Evolutionary conservation across 2,113 vertebrate species (phyloP), one percentile per base, ranked within the genome.

Genomic region (Pitta sordida): DNA sequence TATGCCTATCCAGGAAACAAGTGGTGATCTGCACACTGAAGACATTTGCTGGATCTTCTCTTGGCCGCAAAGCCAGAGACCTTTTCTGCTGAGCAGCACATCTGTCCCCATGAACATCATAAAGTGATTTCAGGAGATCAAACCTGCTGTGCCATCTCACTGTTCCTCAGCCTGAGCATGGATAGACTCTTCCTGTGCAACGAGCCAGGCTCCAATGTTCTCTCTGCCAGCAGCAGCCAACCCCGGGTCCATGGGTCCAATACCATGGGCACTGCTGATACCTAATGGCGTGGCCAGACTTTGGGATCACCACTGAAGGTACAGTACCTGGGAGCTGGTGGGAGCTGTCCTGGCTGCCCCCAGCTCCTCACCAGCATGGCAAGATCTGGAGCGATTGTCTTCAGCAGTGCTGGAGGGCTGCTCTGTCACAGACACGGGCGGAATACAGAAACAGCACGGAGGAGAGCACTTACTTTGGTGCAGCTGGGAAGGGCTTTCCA

Each of bases 231-330:
- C 63, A 7, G 8, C 1, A 10, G 39, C 36, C 76, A 88, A 7
- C 16, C 13, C n/a, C 0, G 0, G 14, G 23, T 37, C 39, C 30
- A 2, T 19, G 27, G 30, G 11, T 65, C 43, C 46, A 29, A 55
- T 62, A 55, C 16, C 5, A 4, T 0, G 0, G 24, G 29, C 1
- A 7, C 26, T 53, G 32, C 77, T 34, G 55, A 17, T n/a, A 9
- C n/a, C 32, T 82, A 18, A 74, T 65, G 41, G 10, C 0, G 2
- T 1, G 1, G 37, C 20, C 1, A 7, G 23, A 32, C 29, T 77
- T 34, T 29, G 37, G 64, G 34, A 78, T 34, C 56, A 44, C 19
- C 4, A 0, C 2, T 13, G 60, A 70, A 75, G 34, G 15, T 44
- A 58, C 68, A 44, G 46, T 10, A 10, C 37, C 46, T 41, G 22